Conservation (phyloP, 2,113 vertebrate species). For the Daboia siamensis region DNA sequence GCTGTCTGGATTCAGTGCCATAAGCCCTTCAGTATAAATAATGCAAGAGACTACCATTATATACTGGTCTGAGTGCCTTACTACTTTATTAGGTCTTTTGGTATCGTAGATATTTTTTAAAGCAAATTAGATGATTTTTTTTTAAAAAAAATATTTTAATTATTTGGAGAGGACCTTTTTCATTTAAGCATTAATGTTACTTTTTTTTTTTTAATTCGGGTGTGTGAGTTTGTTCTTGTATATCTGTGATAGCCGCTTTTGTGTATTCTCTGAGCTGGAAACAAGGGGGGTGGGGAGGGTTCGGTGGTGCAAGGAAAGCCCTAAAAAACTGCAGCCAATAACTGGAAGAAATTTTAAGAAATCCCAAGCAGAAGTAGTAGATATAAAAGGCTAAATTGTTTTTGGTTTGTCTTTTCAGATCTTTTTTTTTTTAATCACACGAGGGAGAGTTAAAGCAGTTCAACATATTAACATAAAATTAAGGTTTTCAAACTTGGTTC, state of each 20-base stretch:
- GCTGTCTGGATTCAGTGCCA: slow-evolving; percentile 67
- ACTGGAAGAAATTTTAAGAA: slow-evolving; percentile 75
- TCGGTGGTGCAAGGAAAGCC: slow-evolving; percentile 63
- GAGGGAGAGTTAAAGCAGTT: slow-evolving; percentile 53
- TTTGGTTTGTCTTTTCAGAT: slow-evolving; percentile 45
- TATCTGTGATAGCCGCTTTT: slow-evolving; percentile 71
- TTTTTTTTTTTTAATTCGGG: slow-evolving; percentile 59
- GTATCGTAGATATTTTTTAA: slow-evolving; percentile 68
- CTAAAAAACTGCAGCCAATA: slow-evolving; percentile 71
- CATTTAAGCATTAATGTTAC: slow-evolving; percentile 77
- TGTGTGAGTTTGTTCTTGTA: slow-evolving; percentile 70
- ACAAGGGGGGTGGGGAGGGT: slow-evolving; percentile 28
- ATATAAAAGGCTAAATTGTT: slow-evolving; percentile 34
- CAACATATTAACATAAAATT: slow-evolving; percentile 43
- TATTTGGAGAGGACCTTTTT: slow-evolving; percentile 73
- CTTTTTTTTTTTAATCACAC: slow-evolving; percentile 30
- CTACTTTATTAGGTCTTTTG: slow-evolving; percentile 85
- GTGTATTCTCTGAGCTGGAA: slow-evolving; percentile 76
- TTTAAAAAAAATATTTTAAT: slow-evolving; percentile 75
- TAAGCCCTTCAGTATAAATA: slow-evolving; percentile 64
- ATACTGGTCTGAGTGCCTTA: slow-evolving; percentile 90
- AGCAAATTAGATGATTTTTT: slow-evolving; percentile 66
- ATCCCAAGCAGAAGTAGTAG: slow-evolving; percentile 51
- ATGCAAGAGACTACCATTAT: slow-evolving; percentile 55
- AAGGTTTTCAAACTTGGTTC: slow-evolving; percentile 60